Evolutionary conservation across 2,797 vertebrate genomes (phyloP).

Genomic region (Sebastes steindachneri): DNA sequence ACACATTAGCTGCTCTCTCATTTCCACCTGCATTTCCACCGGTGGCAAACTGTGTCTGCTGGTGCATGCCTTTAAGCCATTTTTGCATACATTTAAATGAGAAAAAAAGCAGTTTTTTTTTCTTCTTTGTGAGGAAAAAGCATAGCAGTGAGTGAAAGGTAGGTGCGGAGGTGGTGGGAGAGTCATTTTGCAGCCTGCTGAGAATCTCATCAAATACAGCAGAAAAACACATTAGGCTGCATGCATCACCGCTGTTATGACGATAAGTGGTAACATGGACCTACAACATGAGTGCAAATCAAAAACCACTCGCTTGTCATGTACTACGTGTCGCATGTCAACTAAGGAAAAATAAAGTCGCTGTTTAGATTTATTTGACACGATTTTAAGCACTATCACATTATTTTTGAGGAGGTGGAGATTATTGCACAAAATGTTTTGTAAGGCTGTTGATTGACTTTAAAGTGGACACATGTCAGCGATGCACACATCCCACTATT

Average conservation of each 20-base stretch:
- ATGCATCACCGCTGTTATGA: slow-evolving; percentile 28
- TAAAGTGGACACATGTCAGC: slow-evolving; percentile 8
- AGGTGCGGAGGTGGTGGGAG: slow-evolving; percentile 26
- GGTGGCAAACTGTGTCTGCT: slow-evolving; percentile 38
- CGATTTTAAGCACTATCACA: not conserved
- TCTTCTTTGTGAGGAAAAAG: not conserved
- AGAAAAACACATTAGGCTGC: slow-evolving; percentile 64
- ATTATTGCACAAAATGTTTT: not conserved
- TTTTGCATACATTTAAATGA: slow-evolving; percentile 65
- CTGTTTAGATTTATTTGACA: not conserved
- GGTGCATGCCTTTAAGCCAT: slow-evolving; percentile 49
- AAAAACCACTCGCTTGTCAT: slow-evolving; percentile 36
- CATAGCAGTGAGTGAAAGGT: slow-evolving; percentile 15
- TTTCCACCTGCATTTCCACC: slow-evolving; percentile 56
- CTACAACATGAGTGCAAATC: slow-evolving; percentile 37
- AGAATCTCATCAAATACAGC: slow-evolving; percentile 68
- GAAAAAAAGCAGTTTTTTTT: slow-evolving; percentile 7
- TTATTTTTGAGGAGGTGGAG: not conserved
- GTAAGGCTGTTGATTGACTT: not conserved
- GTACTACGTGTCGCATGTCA: not conserved
- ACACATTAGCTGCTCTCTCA: slow-evolving; percentile 46
- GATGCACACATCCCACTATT: not conserved
- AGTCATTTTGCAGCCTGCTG: slow-evolving; percentile 60
- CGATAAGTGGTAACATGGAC: slow-evolving; percentile 23
- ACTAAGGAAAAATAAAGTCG: not conserved